These are phyloP conservation scores for Amphiprion ocellaris DNA, from an alignment of 2,113 vertebrate species.

Conservation along the genomic window DNA sequence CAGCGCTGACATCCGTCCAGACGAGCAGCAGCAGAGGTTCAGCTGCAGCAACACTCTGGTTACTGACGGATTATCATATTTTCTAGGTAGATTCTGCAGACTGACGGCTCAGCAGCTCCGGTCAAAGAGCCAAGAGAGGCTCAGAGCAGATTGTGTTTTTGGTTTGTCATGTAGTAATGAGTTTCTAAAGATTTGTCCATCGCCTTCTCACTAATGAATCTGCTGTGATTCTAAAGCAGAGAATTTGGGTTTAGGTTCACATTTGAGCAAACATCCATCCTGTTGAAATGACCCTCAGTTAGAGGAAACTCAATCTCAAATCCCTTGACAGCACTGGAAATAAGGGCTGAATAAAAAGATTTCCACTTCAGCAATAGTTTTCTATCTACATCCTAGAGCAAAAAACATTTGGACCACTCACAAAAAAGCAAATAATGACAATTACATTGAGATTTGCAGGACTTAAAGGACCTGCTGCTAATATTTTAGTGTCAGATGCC, in stretches of 20 bases:
- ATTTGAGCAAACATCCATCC: background rate
- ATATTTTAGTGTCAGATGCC: too few species aligned
- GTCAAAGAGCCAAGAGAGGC: conserved; percentile 36
- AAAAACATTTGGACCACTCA: too few species aligned
- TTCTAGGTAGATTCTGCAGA: conserved; percentile 41
- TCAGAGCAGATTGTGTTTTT: conserved; percentile 1
- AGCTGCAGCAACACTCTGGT: conserved; percentile 48
- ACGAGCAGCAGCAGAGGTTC: conserved; percentile 44
- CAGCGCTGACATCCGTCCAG: conserved; percentile 49
- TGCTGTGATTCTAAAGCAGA: background rate
- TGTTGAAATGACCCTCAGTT: background rate
- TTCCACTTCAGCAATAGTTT: too few species aligned
- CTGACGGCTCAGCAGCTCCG: conserved; percentile 25
- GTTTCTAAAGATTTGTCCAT: background rate
- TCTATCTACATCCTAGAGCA: too few species aligned
- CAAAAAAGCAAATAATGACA: too few species aligned
- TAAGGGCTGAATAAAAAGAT: too few species aligned
- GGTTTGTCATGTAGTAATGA: background rate
- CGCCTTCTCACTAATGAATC: background rate
- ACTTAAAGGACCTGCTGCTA: too few species aligned
- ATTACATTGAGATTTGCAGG: too few species aligned
- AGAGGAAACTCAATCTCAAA: too few species aligned
- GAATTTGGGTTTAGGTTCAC: background rate
- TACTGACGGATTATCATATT: conserved; percentile 62
- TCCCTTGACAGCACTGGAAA: too few species aligned